These are phyloP conservation scores for Delia radicum DNA, from an alignment of 1,140 invertebrate species.

Conservation along the genomic window DNA sequence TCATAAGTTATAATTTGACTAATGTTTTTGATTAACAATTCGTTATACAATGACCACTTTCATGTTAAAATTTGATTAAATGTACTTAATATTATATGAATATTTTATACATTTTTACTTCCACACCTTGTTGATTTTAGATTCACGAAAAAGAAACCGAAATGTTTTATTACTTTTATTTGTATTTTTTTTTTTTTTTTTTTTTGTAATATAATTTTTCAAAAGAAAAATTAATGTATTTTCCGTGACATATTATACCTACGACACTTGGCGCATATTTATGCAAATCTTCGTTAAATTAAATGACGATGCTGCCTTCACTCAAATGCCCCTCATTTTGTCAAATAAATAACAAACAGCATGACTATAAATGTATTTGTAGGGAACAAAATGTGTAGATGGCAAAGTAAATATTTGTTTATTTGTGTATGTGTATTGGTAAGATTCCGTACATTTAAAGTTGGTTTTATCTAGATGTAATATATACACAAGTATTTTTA, in stretches of 20 bases:
- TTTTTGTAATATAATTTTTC: not conserved
- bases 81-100: no score
- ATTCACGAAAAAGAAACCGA: no score
- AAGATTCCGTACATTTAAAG: not conserved
- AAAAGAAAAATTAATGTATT: constrained; percentile 10
- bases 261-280: constrained; percentile 17
- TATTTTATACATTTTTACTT: not conserved
- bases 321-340: not conserved
- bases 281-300: constrained; percentile 19
- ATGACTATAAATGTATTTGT: not conserved
- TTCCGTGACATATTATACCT: constrained; percentile 16
- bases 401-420: not conserved
- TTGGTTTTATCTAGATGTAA: constrained; percentile 8
- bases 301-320: not conserved
- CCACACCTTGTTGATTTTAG: not conserved
- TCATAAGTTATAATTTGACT: no score
- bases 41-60: not conserved
- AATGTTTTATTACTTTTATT: not conserved
- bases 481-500: not conserved
- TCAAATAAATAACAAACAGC: not conserved
- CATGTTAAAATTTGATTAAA: not conserved
- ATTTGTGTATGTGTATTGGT: not conserved
- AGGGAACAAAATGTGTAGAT: not conserved
- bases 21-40: not conserved
- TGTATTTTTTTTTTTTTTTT: not conserved